Evolutionary conservation across 2,888 invertebrate species (phyloP), one percentile per base, ranked within the genome.

Genomic region (Tinea trinotella): DNA sequence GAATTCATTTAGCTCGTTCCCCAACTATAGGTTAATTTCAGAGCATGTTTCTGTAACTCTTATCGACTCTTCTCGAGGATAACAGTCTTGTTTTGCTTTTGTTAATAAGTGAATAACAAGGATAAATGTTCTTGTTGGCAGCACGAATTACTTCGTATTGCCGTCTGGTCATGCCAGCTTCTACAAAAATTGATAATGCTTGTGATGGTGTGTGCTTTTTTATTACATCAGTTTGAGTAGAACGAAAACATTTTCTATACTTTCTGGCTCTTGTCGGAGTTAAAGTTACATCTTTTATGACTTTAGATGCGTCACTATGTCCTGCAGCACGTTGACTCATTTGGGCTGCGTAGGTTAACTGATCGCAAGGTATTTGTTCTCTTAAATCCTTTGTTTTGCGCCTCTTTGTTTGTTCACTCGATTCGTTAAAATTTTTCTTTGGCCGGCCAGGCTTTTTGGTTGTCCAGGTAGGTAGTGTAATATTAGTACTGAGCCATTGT

Each of bases 161-260:
- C 20, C 49, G 10, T 30, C 49, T 19, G 10, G 59, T 54, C n/a
- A 59, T 53, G 49, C 57, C 59, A 12, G 59, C 58, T 22, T 58
- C 60, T 12, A 60, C 52, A 44, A 60, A 60, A 56, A 61, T 59
- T 40, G 55, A 19, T 15, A 60, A 52, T 48, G 57, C 58, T 48
- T 54, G 52, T 36, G 40, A 30, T 12, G 54, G 56, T 20, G 57
- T 52, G 7, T 55, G 53, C 9, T 19, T 10, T 10, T 30, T 17
- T 10, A 22, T 1, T 46, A 20, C 13, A 22, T 46, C 19, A 7
- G 48, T 13, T 48, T 18, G 35, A 9, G 2, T 13, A 34, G 3
- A 48, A 24, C 9, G 15, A 46, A 12, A 53, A 18, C 52, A 40
- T 49, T 49, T 57, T 56, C 54, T 55, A 50, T 53, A 57, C 48